Conservation (phyloP, 2,113 vertebrate species). For the Heterotis niloticus region DNA sequence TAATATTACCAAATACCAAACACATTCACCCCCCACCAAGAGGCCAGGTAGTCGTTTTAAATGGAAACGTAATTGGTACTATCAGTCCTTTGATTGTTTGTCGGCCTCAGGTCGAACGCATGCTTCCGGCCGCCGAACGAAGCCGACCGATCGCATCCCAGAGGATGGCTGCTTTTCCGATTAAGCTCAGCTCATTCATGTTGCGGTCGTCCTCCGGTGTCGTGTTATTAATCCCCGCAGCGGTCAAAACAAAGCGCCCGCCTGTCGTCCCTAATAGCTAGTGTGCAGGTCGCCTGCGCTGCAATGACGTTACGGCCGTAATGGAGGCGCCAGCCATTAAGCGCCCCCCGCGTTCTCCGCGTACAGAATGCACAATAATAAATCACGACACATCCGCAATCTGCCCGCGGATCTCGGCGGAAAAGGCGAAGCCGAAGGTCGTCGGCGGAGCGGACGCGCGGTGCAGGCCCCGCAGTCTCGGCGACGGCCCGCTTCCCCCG, state of each 20-base stretch:
- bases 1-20: too few relatives aligned
- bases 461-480: neutral
- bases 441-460: conserved; percentile 1
- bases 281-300: neutral
- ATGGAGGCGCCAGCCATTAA: conserved; percentile 3
- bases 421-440: neutral
- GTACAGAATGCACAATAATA: conserved; percentile 11
- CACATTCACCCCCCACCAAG: too few relatives aligned
- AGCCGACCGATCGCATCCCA: neutral
- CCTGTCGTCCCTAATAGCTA: neutral
- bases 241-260: conserved; percentile 7
- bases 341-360: neutral
- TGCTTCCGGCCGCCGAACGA: too few relatives aligned
- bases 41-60: too few relatives aligned
- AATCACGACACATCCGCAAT: neutral
- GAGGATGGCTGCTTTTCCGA: neutral
- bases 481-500: conserved; percentile 38
- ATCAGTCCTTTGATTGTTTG: too few relatives aligned
- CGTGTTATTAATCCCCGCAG: conserved; percentile 8
- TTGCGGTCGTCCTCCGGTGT: neutral
- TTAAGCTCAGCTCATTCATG: neutral
- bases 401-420: neutral
- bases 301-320: neutral
- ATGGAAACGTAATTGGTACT: too few relatives aligned
- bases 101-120: too few relatives aligned